Conservation (phyloP, 2,888 invertebrate species). For the Watsonalla cultraria region DNA sequence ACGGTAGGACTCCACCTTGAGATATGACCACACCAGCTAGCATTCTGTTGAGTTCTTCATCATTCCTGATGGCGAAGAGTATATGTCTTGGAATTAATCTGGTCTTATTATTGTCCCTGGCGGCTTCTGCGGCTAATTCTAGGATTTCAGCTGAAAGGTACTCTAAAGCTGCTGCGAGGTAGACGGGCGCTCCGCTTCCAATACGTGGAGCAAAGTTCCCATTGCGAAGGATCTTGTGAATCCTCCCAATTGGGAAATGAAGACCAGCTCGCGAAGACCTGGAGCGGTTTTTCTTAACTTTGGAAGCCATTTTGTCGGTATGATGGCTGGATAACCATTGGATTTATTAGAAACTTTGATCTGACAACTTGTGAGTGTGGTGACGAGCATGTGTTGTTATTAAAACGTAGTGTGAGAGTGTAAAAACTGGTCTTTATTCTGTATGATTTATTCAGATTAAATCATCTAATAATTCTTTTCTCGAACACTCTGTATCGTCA, state of each 20-base stretch:
- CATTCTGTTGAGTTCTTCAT: constrained; percentile 51
- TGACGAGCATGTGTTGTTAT: neutral
- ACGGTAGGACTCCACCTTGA: constrained; percentile 48
- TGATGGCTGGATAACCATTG: neutral
- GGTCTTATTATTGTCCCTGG: constrained; percentile 82
- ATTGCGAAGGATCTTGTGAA: constrained; percentile 77
- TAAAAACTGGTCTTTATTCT: too few relatives aligned
- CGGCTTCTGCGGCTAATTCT: constrained; percentile 81
- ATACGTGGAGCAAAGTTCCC: constrained; percentile 80
- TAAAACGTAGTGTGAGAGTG: too few relatives aligned
- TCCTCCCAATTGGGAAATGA: constrained; percentile 76
- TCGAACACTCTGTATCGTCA: too few relatives aligned
- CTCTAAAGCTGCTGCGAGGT: constrained; percentile 79
- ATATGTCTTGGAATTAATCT: constrained; percentile 56
- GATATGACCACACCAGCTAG: constrained; percentile 45
- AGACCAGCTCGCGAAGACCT: constrained; percentile 74
- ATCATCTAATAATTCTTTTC: too few relatives aligned
- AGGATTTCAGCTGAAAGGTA: constrained; percentile 84
- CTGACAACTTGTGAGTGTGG: neutral
- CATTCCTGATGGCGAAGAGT: constrained; percentile 49
- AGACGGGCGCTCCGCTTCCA: constrained; percentile 74
- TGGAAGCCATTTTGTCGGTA: constrained; percentile 26
- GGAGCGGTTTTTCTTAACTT: constrained; percentile 33
- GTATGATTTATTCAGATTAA: too few relatives aligned
- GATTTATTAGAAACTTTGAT: neutral